Evolutionary conservation across 2,888 invertebrate species (phyloP).

Genomic region (Diadromus collaris): DNA sequence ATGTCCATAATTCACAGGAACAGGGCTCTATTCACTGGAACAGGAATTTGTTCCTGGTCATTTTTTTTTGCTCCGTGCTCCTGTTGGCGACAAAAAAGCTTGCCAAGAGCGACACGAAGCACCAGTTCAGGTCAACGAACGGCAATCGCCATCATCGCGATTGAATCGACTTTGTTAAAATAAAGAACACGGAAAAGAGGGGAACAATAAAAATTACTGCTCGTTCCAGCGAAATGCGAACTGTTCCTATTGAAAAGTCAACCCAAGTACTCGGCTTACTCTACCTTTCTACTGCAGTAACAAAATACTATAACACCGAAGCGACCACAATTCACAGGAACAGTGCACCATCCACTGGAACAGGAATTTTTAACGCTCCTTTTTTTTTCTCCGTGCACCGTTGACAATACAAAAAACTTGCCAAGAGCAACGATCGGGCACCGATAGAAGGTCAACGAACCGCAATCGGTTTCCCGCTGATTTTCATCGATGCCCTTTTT

Average conservation of each 20-base stretch:
- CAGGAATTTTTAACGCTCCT: not conserved
- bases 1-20: not conserved
- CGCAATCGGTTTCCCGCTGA: not conserved
- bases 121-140: not conserved
- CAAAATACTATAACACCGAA: not conserved
- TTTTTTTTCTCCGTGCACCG: not conserved
- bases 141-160: not conserved
- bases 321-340: not conserved
- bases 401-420: not conserved
- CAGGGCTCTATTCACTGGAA: not conserved
- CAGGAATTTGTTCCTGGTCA: not conserved
- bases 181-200: not conserved
- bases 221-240: not conserved
- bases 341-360: not conserved
- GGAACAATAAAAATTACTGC: not conserved
- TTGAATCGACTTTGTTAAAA: not conserved
- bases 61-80: not conserved
- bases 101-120: not conserved
- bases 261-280: not conserved
- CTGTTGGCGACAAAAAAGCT: not conserved
- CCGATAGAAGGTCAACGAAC: not conserved
- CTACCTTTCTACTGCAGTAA: not conserved
- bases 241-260: not conserved
- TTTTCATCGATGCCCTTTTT: not conserved
- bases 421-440: not conserved